Base-by-base conservation (phyloP, 1,140 invertebrate genomes). In the Diachasmimorpha longicaudata region DNA sequence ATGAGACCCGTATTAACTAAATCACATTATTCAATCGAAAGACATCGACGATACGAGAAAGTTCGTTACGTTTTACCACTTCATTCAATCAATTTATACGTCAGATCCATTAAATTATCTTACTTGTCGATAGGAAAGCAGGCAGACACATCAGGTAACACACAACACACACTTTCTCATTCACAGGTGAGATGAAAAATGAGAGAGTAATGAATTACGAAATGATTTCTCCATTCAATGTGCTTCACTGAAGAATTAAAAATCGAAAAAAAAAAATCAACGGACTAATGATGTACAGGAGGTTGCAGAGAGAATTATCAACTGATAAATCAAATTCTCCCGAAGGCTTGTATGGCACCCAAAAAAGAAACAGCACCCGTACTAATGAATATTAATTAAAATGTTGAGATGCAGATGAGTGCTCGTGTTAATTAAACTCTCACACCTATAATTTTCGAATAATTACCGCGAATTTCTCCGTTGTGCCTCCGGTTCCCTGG, bases 391-490 rank as follows among this genome's bases (percentile, higher is more conserved):
- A 63, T 63, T 63, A 31, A 63, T 63, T 63, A 63, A 31, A 25
- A 19, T 25, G 58, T 31, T 63, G 58, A 63, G 23, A 25, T 63
- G 58, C 58, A 63, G 58, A 23, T 63, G 58, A 63, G 19, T 63
- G 58, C 11, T 25, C 23, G 58, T 31, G 58, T 63, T 63, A 63
- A 63, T 63, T 31, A 63, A 63, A 69, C 63, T 25, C 37, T 74
- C 73, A 74, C 73, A 69, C 72, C 72, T 67, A 73, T 73, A 66
- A 73, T 69, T 16, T 69, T 16, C 67, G 81, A 77, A 86, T 86
- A 85, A 84, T 88, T 88, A 87, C 86, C 86, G 86, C 86, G 85
- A 88, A 87, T 82, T 88, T 88, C 78, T 88, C 86, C 75, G 81
- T 81, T 73, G 81, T 76, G 80, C 52, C 85, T 76, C 85, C 84